phyloP scores from a whole-genome alignment of 2,797 vertebrate genomes.

The Sebastes alutus region DNA sequence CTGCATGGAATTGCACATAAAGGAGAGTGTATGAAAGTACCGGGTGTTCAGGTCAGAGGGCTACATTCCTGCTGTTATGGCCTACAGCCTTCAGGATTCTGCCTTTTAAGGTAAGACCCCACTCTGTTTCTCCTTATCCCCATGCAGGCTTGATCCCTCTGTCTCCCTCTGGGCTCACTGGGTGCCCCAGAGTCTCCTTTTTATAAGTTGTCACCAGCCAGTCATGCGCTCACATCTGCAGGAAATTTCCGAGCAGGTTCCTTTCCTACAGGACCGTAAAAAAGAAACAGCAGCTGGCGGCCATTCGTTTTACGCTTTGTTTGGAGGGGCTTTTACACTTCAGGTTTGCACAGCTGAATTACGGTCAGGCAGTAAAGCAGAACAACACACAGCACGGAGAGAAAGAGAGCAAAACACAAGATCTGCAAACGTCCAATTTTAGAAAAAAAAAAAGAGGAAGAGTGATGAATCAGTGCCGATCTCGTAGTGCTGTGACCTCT shows the following conservation, averaged over 20 bases:
- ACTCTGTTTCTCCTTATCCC: conserved; percentile 60
- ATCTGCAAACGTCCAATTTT: conserved; percentile 7
- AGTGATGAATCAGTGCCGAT: conserved; percentile 26
- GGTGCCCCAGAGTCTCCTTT: conserved; percentile 57
- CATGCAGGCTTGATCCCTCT: conserved; percentile 37
- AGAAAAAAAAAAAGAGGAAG: background rate
- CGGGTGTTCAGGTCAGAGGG: conserved; percentile 53
- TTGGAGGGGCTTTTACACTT: conserved; percentile 70
- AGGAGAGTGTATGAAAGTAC: conserved; percentile 24
- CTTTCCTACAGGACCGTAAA: conserved; percentile 35
- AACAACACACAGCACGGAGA: conserved; percentile 28
- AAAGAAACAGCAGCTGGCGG: conserved; percentile 69
- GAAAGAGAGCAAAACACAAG: conserved; percentile 1
- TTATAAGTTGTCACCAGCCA: conserved; percentile 74
- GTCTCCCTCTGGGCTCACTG: conserved; percentile 45
- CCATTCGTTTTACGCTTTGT: conserved; percentile 72
- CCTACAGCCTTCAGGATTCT: conserved; percentile 62
- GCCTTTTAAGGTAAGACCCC: conserved; percentile 83
- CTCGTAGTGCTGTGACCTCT: conserved; percentile 39
- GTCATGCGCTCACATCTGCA: conserved; percentile 74
- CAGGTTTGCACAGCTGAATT: conserved; percentile 62
- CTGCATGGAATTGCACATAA: conserved; percentile 8
- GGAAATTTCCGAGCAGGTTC: conserved; percentile 67
- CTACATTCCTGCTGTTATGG: conserved; percentile 58
- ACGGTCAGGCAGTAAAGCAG: conserved; percentile 45